Percentiles rank a stretch among this genome's conserved stretches.
Conservation (phyloP, 1,140 invertebrate genomes). For the Drosophila littoralis region DNA sequence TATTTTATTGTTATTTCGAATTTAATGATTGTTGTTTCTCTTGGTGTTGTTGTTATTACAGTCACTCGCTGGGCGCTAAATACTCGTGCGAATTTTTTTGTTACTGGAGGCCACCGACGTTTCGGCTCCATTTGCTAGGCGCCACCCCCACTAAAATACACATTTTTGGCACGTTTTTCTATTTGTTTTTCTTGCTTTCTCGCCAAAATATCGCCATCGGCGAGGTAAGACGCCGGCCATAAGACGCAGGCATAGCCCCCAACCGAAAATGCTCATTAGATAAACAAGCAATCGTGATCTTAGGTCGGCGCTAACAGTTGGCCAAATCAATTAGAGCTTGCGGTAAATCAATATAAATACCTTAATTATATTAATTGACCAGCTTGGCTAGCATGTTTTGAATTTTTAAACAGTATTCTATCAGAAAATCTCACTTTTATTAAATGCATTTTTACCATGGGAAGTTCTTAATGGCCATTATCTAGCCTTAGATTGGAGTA, state of each 20-base stretch:
- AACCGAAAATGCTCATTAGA: constrained; percentile 29
- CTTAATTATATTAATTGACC: constrained; percentile 33
- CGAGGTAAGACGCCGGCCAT: constrained; percentile 52
- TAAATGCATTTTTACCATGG: constrained; percentile 4
- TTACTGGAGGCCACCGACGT: constrained; percentile 65
- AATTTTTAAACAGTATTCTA: constrained; percentile 14
- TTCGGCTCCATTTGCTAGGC: constrained; percentile 46
- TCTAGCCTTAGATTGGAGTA: constrained; percentile 1
- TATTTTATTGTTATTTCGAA: constrained; percentile 40
- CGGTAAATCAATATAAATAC: constrained; percentile 20
- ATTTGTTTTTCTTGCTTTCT: constrained; percentile 75
- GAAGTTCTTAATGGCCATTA: constrained; percentile 21
- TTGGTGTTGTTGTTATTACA: constrained; percentile 49
- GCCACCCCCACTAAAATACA: constrained; percentile 61
- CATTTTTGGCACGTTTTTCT: constrained; percentile 41
- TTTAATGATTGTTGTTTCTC: constrained; percentile 41
- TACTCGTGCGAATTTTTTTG: constrained; percentile 77
- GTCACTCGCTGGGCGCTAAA: constrained; percentile 61
- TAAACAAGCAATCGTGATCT: constrained; percentile 64
- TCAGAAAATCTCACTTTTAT: constrained; percentile 31
- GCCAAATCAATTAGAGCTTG: constrained; percentile 37
- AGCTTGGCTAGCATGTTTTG: constrained; percentile 14
- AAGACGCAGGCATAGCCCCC: constrained; percentile 40
- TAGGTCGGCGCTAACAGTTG: constrained; percentile 33
- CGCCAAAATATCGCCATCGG: constrained; percentile 49